A percentile compares a stretch with the other conserved stretches of the same genome.
These are phyloP conservation scores for Dioctria linearis DNA, from an alignment of 2,888 invertebrate species.

Conservation along the genomic window DNA sequence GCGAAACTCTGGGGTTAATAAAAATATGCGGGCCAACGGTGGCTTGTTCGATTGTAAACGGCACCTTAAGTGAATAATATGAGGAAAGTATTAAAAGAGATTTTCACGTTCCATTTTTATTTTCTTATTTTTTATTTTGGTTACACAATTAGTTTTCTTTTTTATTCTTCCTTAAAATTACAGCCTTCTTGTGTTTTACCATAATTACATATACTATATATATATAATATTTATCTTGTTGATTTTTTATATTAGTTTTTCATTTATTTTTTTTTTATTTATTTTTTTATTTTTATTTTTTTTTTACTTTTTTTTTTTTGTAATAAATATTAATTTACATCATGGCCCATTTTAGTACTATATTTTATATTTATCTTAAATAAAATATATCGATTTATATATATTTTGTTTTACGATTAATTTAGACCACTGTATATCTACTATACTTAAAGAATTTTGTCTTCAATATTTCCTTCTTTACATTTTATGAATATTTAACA, in stretches of 20 bases:
- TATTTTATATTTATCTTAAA: slow-evolving; percentile 41
- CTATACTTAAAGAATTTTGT: slow-evolving; percentile 22
- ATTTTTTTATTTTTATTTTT: slow-evolving; percentile 25
- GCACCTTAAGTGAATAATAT: background rate
- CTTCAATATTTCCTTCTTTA: slow-evolving; percentile 15
- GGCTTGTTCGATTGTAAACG: background rate
- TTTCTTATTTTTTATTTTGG: slow-evolving; percentile 48
- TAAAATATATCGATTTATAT: slow-evolving; percentile 44
- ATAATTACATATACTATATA: slow-evolving; percentile 46
- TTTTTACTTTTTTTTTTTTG: slow-evolving; percentile 34
- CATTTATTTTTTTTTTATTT: background rate
- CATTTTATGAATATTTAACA: slow-evolving; percentile 39
- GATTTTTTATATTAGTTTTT: slow-evolving; percentile 42
- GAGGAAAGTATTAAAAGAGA: background rate
- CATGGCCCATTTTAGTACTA: slow-evolving; percentile 47
- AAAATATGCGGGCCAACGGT: too few species aligned
- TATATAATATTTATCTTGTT: slow-evolving; percentile 48
- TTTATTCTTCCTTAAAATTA: slow-evolving; percentile 57
- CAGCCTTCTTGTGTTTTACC: slow-evolving; percentile 56
- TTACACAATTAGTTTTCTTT: slow-evolving; percentile 50
- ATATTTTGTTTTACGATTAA: slow-evolving; percentile 28
- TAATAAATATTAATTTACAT: slow-evolving; percentile 50
- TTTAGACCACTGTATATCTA: slow-evolving; percentile 38
- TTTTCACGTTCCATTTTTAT: slow-evolving; percentile 41
- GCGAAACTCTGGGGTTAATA: too few species aligned